phyloP scores from a whole-genome alignment of 2,888 invertebrate genomes.

The Hirtodrosophila alboralis region DNA sequence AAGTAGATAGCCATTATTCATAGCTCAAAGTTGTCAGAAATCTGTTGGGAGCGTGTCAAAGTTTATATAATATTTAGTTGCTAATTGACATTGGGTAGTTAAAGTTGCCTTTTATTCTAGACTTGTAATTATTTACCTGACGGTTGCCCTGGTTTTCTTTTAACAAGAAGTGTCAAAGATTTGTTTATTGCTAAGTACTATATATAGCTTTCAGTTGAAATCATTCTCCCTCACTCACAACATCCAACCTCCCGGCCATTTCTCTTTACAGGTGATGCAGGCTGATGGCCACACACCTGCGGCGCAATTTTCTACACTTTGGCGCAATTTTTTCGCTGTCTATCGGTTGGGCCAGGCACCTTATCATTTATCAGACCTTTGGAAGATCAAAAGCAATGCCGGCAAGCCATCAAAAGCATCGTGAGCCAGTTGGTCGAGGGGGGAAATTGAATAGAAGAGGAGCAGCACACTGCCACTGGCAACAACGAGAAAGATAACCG shows the following conservation, averaged over 20 bases:
- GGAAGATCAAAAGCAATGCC: constrained; percentile 64
- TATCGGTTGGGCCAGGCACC: constrained; percentile 31
- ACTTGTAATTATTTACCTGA: constrained; percentile 4
- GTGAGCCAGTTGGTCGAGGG: background rate
- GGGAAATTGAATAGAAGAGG: constrained; percentile 30
- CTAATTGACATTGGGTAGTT: constrained; percentile 42
- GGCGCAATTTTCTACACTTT: constrained; percentile 68
- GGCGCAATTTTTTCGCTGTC: constrained; percentile 21
- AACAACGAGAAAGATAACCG: constrained; percentile 9
- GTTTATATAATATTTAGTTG: constrained; percentile 19
- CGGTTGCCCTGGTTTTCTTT: too few relatives aligned
- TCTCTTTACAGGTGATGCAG: constrained; percentile 33
- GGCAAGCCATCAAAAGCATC: constrained; percentile 45
- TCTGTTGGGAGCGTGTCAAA: background rate
- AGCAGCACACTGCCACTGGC: constrained; percentile 8
- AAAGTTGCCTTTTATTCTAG: background rate
- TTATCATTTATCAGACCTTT: constrained; percentile 71
- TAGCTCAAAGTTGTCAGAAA: constrained; percentile 37
- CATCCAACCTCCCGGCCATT: too few relatives aligned
- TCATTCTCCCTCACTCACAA: too few relatives aligned
- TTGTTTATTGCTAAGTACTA: background rate
- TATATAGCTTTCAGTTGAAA: constrained; percentile 3
- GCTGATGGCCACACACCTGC: constrained; percentile 57
- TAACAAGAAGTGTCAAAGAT: background rate
- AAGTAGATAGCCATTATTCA: constrained; percentile 42